A percentile compares a stretch with the other conserved stretches of the same genome.
Conservation (phyloP, 2,113 vertebrate genomes). For the Camarhynchus parvulus region DNA sequence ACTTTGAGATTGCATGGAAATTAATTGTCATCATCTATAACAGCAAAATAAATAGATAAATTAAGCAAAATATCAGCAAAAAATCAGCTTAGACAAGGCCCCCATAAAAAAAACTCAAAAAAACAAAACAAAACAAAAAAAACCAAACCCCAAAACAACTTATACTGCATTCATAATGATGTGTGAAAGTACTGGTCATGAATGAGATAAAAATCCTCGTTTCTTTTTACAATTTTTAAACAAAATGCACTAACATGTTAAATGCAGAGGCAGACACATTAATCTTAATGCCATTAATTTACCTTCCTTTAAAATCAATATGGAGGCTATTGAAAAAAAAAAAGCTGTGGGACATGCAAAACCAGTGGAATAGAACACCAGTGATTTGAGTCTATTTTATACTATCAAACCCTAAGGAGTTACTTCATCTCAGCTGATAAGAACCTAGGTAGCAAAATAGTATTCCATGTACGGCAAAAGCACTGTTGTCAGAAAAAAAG, state of each 20-base stretch:
- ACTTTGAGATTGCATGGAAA: neutral
- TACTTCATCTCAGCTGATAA: neutral
- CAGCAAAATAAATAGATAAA: neutral
- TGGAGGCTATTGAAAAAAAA: neutral
- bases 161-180: neutral
- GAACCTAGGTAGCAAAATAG: neutral
- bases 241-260: neutral
- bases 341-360: neutral
- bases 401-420: neutral
- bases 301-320: neutral
- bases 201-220: neutral
- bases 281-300: neutral
- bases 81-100: neutral
- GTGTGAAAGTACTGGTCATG: neutral
- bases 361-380: neutral
- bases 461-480: neutral
- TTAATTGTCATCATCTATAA: neutral
- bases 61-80: neutral
- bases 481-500: neutral
- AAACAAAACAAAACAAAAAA: neutral
- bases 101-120: neutral
- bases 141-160: too few relatives aligned
- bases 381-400: neutral
- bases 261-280: neutral
- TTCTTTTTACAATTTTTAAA: neutral